phyloP scores from a whole-genome alignment of 2,797 vertebrate species.

The Selene dorsalis region DNA sequence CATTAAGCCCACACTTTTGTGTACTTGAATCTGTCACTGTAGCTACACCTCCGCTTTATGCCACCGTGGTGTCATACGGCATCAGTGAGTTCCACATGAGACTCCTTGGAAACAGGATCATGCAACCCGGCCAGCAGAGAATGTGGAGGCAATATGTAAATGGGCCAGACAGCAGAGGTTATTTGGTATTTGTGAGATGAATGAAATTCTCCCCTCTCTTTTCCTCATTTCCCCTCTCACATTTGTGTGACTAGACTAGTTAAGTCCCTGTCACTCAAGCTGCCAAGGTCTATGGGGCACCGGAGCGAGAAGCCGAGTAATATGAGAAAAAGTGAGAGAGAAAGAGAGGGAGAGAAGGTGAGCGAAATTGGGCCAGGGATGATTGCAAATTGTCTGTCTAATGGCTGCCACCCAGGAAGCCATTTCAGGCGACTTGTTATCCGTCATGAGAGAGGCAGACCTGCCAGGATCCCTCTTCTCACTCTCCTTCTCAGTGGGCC shows the following conservation, averaged over 20 bases:
- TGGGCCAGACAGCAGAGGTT: slow-evolving; percentile 68
- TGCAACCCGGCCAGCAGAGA: slow-evolving; percentile 62
- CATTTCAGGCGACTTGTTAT: slow-evolving; percentile 84
- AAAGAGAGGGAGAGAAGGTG: slow-evolving; percentile 65
- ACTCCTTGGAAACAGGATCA: slow-evolving; percentile 61
- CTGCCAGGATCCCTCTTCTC: slow-evolving; percentile 80
- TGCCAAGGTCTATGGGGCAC: slow-evolving; percentile 79
- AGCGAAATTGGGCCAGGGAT: slow-evolving; percentile 83
- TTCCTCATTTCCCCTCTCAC: slow-evolving; percentile 79
- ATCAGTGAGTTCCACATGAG: slow-evolving; percentile 54
- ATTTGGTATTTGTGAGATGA: slow-evolving; percentile 82
- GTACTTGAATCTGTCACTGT: slow-evolving; percentile 48
- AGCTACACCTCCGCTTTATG: slow-evolving; percentile 51
- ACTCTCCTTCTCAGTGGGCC: slow-evolving; percentile 77
- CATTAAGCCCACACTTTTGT: slow-evolving; percentile 36
- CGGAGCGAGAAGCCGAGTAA: slow-evolving; percentile 79
- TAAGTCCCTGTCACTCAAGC: slow-evolving; percentile 84
- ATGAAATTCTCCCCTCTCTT: slow-evolving; percentile 73
- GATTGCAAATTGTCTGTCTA: slow-evolving; percentile 81
- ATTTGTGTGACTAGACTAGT: slow-evolving; percentile 81
- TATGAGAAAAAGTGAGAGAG: slow-evolving; percentile 79
- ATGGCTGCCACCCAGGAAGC: slow-evolving; percentile 79
- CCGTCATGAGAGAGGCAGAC: slow-evolving; percentile 80
- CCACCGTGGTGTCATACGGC: slow-evolving; percentile 38
- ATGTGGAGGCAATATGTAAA: slow-evolving; percentile 74